Conservation (phyloP, 2,113 vertebrate species). For the Odontophorus gujanensis region DNA sequence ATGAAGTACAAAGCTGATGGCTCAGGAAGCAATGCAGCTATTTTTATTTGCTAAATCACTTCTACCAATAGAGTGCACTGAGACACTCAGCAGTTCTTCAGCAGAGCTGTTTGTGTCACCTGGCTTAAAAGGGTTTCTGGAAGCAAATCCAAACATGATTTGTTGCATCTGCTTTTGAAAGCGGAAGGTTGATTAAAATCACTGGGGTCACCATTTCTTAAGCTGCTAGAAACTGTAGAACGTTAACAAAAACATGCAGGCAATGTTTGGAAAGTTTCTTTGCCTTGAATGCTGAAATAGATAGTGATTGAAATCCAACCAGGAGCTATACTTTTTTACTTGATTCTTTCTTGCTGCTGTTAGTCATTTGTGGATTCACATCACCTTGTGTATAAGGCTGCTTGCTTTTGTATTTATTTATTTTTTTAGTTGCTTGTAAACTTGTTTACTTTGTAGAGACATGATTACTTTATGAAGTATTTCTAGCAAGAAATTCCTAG, state of each 20-base stretch:
- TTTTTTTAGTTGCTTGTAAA: not conserved
- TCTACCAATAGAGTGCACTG: not conserved
- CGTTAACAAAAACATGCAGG: not conserved
- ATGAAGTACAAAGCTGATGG: not conserved
- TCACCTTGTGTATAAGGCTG: not conserved
- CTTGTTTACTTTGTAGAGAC: not conserved
- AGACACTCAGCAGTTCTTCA: not conserved
- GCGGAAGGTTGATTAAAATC: not conserved
- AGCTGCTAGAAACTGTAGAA: not conserved
- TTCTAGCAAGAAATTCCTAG: not conserved
- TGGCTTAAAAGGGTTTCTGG: not conserved
- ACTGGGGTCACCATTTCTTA: not conserved
- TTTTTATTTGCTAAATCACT: not conserved
- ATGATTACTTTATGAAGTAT: not conserved
- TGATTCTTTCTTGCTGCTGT: not conserved
- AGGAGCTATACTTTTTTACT: not conserved
- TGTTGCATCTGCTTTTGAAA: not conserved
- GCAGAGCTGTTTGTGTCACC: not conserved
- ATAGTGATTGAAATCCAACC: not conserved
- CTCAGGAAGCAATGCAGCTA: not conserved
- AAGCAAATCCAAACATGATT: not conserved
- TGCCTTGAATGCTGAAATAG: not conserved
- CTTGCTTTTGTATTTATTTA: not conserved
- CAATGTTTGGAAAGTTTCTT: not conserved
- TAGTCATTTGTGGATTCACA: not conserved